Base-by-base conservation (phyloP, 1,140 invertebrate species). In the Halictus rubicundus region DNA sequence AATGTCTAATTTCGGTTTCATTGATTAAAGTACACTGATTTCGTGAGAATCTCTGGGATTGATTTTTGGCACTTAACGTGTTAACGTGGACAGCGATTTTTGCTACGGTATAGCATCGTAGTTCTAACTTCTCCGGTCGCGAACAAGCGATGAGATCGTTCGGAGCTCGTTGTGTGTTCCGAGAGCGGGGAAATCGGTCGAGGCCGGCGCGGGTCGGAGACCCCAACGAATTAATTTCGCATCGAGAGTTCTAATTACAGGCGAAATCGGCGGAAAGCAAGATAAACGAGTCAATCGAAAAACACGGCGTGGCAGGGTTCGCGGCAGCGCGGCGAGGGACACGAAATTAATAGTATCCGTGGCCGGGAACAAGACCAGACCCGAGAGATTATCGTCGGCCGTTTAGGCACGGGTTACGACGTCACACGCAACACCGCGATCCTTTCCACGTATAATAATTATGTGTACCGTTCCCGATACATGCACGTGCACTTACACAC, bases 281-380 rank as follows among this genome's bases (percentile, higher is more conserved):
- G 77, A 79, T 74, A 74, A 79, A 79, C 70, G 77, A 79, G 69
- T 74, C 69, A 37, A 74, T 79, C 71, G 78, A 68, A 68, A 68
- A 79, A 79, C 70, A 79, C 52, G 78, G 80, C 37, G 61, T 69
- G 78, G 60, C 16, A 52, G 37, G 61, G 71, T 76, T 70, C 60
- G 83, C 14, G 2, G 42, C 46, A 59, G 71, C 78, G 73, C 60
- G 83, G 78, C 73, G 10, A 72, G 72, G 69, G 82, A 90, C 88
- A 87, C 61, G 84, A 88, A 92, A 93, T 92, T 92, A 92, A 92
- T 92, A 92, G 90, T 92, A 91, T 90, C 91, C 85, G 88, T 90
- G 87, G 87, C 75, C 78, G 79, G 69, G 81, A 83, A 82, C 79
- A 82, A 64, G 80, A 83, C 81, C 73, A 63, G n/a, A 69, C 63